These are phyloP conservation scores for Puntigrus tetrazona DNA, from an alignment of 2,113 vertebrate genomes.

Conservation along the genomic window DNA sequence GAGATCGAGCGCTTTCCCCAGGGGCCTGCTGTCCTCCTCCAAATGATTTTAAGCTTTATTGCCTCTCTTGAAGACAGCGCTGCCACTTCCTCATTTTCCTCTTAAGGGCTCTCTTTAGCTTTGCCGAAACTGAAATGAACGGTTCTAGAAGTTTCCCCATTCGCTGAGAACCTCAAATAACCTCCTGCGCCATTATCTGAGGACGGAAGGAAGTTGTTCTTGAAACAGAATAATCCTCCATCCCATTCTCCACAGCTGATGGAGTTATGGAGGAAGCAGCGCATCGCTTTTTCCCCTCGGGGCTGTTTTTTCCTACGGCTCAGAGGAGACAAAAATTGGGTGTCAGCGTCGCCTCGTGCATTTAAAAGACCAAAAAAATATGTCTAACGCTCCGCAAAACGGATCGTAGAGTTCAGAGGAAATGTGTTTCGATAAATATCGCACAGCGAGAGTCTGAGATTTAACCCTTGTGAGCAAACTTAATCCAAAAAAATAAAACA, in stretches of 20 bases:
- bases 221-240: conserved; percentile 36
- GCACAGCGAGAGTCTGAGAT: neutral
- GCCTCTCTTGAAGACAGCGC: conserved; percentile 33
- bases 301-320: conserved; percentile 32
- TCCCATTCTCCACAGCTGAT: conserved; percentile 36
- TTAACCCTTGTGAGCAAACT: neutral
- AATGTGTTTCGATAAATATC: neutral
- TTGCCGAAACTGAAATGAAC: neutral
- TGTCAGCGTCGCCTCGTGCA: neutral
- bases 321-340: conserved; percentile 6
- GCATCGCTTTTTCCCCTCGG: neutral
- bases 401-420: neutral
- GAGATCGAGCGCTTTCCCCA: neutral
- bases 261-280: conserved; percentile 19
- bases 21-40: conserved; percentile 30
- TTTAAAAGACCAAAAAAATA: conserved; percentile 4
- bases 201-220: conserved; percentile 43
- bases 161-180: conserved; percentile 32
- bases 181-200: conserved; percentile 47
- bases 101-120: neutral
- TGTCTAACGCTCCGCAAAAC: neutral
- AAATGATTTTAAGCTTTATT: conserved; percentile 52
- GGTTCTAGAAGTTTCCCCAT: conserved; percentile 40
- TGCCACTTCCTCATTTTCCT: conserved; percentile 31
- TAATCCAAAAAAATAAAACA: neutral